These are phyloP conservation scores for Drosophila azteca DNA, from an alignment of 1,140 invertebrate species.

Conservation along the genomic window DNA sequence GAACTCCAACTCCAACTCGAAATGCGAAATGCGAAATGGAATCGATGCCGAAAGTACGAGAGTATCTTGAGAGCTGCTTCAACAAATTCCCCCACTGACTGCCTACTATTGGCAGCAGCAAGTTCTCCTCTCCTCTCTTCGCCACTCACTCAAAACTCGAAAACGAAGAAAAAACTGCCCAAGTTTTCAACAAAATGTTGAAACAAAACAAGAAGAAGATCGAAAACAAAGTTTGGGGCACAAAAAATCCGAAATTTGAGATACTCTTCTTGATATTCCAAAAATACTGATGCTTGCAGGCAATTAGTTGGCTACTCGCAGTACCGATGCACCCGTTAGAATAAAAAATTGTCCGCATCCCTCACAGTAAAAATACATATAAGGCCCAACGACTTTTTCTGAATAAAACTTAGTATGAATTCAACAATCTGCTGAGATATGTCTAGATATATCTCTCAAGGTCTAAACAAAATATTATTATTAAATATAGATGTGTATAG, in stretches of 20 bases:
- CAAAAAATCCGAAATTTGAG: neutral
- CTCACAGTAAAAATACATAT: no score
- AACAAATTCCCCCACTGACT: slow-evolving; percentile 42
- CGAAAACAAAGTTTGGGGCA: neutral
- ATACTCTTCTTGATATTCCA: slow-evolving; percentile 3
- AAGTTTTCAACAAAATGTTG: slow-evolving; percentile 60
- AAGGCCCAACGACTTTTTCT: no score
- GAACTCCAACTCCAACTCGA: slow-evolving; percentile 14
- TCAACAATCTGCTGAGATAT: no score
- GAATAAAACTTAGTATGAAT: no score
- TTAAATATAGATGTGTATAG: no score
- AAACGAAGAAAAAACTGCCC: slow-evolving; percentile 29
- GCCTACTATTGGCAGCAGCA: slow-evolving; percentile 3
- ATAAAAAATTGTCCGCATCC: no score
- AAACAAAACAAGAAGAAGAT: slow-evolving; percentile 66
- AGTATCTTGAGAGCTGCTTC: slow-evolving; percentile 71
- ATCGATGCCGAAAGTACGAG: slow-evolving; percentile 66
- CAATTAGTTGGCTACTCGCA: no score
- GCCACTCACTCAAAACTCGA: neutral
- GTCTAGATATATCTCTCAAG: no score
- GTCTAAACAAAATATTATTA: no score
- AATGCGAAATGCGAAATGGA: slow-evolving; percentile 1
- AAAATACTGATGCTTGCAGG: no score
- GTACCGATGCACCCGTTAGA: no score
- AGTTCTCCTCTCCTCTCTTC: slow-evolving; percentile 22